A percentile compares a stretch with the other conserved stretches of the same genome.
Evolutionary conservation across 2,113 vertebrate genomes (phyloP).

Genomic region (Copsychus sechellarum): DNA sequence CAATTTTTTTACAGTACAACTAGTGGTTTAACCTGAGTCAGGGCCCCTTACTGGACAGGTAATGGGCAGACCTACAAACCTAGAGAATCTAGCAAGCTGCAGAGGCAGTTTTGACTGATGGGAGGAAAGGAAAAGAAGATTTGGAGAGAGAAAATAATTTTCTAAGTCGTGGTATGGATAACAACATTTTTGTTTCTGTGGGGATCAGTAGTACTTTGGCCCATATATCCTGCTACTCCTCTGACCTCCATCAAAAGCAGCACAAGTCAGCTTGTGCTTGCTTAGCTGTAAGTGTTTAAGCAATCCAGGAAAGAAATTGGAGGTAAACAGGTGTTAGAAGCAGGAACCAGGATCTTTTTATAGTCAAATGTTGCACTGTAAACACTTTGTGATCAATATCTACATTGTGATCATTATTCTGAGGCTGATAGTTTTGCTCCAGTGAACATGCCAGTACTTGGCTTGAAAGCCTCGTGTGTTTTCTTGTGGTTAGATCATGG

Average conservation of each 20-base stretch:
- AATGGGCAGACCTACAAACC: not conserved
- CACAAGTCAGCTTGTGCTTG: not conserved
- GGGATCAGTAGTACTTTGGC: not conserved
- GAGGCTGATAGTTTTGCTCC: constrained; percentile 65
- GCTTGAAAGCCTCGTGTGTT: constrained; percentile 71
- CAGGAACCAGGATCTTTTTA: constrained; percentile 54
- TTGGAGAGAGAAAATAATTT: not conserved
- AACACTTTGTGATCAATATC: constrained; percentile 72
- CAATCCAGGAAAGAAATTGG: constrained; percentile 18
- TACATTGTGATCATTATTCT: constrained; percentile 61
- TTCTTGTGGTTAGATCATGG: constrained; percentile 56
- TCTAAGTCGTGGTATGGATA: not conserved
- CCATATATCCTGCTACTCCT: not conserved
- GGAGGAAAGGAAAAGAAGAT: not conserved
- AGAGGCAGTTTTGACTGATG: not conserved
- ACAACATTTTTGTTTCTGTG: not conserved
- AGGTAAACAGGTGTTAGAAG: constrained; percentile 52
- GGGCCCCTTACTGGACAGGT: not conserved
- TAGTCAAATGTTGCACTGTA: constrained; percentile 61
- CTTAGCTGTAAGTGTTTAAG: not conserved
- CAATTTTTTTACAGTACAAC: not conserved
- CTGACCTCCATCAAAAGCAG: not conserved
- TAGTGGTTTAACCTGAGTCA: not conserved
- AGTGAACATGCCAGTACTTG: constrained; percentile 72
- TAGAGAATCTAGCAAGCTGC: not conserved